Evolutionary conservation across 2,113 vertebrate species (phyloP).

Genomic region (Ranitomeya variabilis): DNA sequence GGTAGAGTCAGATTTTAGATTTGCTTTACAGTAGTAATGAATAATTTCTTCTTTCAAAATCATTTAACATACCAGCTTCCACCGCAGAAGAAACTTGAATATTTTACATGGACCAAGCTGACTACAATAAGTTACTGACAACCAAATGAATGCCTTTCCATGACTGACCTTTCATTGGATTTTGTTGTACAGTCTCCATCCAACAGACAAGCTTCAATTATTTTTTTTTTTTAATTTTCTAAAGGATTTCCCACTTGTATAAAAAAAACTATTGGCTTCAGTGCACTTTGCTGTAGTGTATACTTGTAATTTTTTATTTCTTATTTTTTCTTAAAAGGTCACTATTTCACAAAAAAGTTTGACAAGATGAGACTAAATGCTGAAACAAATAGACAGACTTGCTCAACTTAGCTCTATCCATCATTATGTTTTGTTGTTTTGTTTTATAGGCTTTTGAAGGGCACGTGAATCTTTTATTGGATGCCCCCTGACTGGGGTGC

Average conservation of each 20-base stretch:
- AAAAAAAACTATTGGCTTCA: background rate
- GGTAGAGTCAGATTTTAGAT: background rate
- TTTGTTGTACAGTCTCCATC: background rate
- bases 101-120: background rate
- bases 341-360: too few relatives aligned
- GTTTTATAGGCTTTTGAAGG: too few relatives aligned
- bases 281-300: background rate
- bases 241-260: background rate
- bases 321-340: too few relatives aligned
- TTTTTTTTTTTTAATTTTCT: background rate
- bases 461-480: too few relatives aligned
- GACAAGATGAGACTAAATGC: too few relatives aligned
- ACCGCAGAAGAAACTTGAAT: background rate
- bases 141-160: background rate
- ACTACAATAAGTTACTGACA: background rate
- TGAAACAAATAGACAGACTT: too few relatives aligned
- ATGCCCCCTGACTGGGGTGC: too few relatives aligned
- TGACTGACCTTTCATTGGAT: background rate
- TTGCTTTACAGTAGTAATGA: background rate
- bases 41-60: constrained; percentile 15
- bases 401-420: too few relatives aligned
- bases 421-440: too few relatives aligned
- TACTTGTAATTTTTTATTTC: too few relatives aligned
- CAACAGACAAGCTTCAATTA: background rate
- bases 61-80: background rate